Evolutionary conservation across 2,113 vertebrate species (phyloP), one percentile per base, ranked within the genome.

Genomic region (Callipepla californica): DNA sequence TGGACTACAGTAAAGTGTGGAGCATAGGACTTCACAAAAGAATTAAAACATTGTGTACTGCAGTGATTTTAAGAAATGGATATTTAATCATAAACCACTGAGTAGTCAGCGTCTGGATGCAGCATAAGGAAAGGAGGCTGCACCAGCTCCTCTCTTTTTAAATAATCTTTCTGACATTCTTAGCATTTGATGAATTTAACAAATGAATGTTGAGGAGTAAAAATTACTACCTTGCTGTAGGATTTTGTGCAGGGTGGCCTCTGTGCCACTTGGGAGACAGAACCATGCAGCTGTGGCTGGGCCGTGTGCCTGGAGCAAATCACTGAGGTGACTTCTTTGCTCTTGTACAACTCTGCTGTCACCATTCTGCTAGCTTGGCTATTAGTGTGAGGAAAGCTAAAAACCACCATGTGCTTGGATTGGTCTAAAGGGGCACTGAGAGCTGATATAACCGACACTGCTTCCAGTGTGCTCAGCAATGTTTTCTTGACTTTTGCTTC

Each of bases 251-350:
- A 18, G 20, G 34, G 34, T 48, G 20, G 38, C 21, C 15, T 76
- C 66, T 40, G 30, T 17, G 58, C 47, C 73, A 6, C 59, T 42
- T 57, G 0, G 0, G 48, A 45, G 58, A 59, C 50, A 74, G 32
- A 57, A 2, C 13, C 25, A 7, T 5, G 1, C 55, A 36, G 77
- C 53, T 4, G 0, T 48, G 58, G 20, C n/a, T 14, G 15, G 7
- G 1, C 1, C 0, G 0, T 4, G 17, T 25, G 48, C 8, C 3
- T 7, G 18, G 42, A 58, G 26, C n/a, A 66, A 44, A 9, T 0
- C 34, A 22, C 45, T 30, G 75, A 82, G 36, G 30, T 26, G n/a
- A 34, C 38, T 21, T 18, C 18, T 63, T 23, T 63, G 55, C n/a
- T 66, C 42, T 32, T 44, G 75, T 47, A 65, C 18, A 69, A 67